Evolutionary conservation across 2,113 vertebrate species (phyloP), one percentile per base, ranked within the genome.

Genomic region (Anoura caudifer): DNA sequence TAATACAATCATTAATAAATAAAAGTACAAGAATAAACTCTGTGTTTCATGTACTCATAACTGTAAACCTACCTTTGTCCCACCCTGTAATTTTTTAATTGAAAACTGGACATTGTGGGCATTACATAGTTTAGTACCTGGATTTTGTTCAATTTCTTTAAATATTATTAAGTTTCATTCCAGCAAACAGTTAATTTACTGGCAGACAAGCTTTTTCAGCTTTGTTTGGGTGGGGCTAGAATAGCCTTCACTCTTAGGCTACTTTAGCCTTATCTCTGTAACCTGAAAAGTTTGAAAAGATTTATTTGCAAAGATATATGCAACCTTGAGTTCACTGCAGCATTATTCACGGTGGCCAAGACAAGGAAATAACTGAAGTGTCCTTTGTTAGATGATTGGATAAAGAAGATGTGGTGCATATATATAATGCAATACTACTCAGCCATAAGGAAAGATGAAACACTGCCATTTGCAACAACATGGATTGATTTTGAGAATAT

Each of bases 101-200:
- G 36, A 33, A n/a, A 54, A 73, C 9, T 80, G 43, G 47, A 56
- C 28, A 88, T 73, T 28, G 10, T 54, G 14, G 63, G 3, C 59
- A 19, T 77, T 56, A 72, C 28, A 90, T 36, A 17, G 13, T 56
- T 76, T 41, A 85, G 33, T 81, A 45, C 31, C 47, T 80, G 36
- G 59, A 77, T 95, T 92, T 94, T 73, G 41, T 52, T 95, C 2
- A 93, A 54, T 90, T 56, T 86, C 47, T 84, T 91, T 95, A 93
- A 93, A 80, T 45, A 91, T 22, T 76, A 13, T 63, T 82, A 90
- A 77, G 10, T 72, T 93, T 95, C 45, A 54, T 82, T 85, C 59
- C 82, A 85, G 12, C 17, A 91, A 95, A 28, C 22, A 88, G 31
- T 95, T 91, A 47, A 72, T 63, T 96, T 81, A 73, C 73, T 81